A percentile compares a stretch with the other conserved stretches of the same genome.
Evolutionary conservation across 2,797 vertebrate genomes (phyloP).

Genomic region (Podargus strigoides): DNA sequence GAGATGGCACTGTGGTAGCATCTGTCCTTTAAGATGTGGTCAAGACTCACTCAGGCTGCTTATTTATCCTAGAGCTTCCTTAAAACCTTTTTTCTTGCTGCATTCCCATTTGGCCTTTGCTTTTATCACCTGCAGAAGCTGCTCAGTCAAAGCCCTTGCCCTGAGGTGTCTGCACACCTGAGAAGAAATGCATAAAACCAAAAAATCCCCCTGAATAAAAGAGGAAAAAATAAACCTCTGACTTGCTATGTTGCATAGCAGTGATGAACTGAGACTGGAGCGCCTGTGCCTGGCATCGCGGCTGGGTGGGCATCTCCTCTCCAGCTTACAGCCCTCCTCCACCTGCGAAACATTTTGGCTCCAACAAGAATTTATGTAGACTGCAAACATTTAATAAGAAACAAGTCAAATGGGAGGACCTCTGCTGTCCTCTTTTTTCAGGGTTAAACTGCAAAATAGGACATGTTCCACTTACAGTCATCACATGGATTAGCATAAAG

Average conservation of each 20-base stretch:
- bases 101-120: not conserved
- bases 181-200: not conserved
- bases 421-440: not conserved
- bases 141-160: not conserved
- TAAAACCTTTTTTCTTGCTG: not conserved
- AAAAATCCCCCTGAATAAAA: not conserved
- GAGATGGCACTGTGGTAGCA: not conserved
- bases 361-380: not conserved
- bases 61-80: not conserved
- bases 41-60: not conserved
- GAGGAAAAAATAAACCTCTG: not conserved
- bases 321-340: not conserved
- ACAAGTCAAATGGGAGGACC: not conserved
- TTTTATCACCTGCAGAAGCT: not conserved
- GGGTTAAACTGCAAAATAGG: not conserved
- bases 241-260: not conserved
- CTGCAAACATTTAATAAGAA: not conserved
- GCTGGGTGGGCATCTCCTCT: not conserved
- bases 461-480: not conserved
- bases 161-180: accelerated
- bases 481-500: not conserved
- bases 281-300: accelerated
- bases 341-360: not conserved
- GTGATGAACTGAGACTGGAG: not conserved
- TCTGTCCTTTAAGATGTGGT: not conserved